phyloP scores from a whole-genome alignment of 2,888 invertebrate genomes.

The Pandemis cinnamomeana region DNA sequence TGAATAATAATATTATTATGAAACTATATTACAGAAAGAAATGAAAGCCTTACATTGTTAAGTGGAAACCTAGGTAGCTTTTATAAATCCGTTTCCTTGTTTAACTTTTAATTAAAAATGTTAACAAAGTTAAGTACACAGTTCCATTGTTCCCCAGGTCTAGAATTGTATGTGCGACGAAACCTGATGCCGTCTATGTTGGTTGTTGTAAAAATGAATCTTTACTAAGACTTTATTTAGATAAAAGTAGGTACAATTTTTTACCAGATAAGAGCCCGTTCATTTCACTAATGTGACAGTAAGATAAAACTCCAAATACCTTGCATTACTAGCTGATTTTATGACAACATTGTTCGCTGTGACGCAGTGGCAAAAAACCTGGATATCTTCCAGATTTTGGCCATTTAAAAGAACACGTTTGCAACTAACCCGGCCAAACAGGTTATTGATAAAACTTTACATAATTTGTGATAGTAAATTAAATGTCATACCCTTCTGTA shows the following conservation, averaged over 20 bases:
- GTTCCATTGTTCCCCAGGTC: too few relatives aligned
- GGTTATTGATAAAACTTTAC: slow-evolving; percentile 6
- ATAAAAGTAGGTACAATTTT: neutral
- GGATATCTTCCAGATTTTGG: slow-evolving; percentile 57
- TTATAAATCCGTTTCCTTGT: too few relatives aligned
- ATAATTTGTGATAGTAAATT: neutral
- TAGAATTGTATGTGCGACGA: too few relatives aligned
- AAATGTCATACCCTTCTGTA: neutral
- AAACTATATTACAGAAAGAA: too few relatives aligned
- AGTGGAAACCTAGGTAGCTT: too few relatives aligned
- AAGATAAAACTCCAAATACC: slow-evolving; percentile 1
- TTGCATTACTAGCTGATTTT: slow-evolving; percentile 11
- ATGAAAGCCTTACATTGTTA: too few relatives aligned
- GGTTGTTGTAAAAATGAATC: too few relatives aligned
- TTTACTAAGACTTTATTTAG: too few relatives aligned
- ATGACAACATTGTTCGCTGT: slow-evolving; percentile 25
- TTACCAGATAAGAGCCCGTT: neutral
- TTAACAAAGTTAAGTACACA: too few relatives aligned
- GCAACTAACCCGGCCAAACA: slow-evolving; percentile 17
- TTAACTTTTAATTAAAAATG: too few relatives aligned
- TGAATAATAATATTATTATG: too few relatives aligned
- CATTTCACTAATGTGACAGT: neutral
- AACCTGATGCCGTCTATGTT: too few relatives aligned
- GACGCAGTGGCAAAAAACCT: slow-evolving; percentile 53
- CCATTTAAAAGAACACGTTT: slow-evolving; percentile 37